Base-by-base conservation (phyloP, 92 coral and sea anemone genomes). In the Blastomussa wellsi region DNA sequence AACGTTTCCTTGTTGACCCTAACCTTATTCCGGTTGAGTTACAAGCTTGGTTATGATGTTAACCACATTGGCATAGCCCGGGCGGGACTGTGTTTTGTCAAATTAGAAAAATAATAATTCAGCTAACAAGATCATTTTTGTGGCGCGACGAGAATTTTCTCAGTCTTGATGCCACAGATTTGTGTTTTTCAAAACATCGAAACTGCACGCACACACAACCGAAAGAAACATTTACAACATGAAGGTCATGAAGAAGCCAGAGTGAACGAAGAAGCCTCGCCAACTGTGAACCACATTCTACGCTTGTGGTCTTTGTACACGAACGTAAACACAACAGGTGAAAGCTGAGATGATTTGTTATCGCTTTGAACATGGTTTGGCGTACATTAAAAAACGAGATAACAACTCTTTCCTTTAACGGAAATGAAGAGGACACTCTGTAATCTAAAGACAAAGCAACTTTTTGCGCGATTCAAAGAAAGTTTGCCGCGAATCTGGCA, bases 131-230 rank as follows among this genome's bases (percentile, higher is more conserved):
- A 80, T 67, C 22, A 67, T 6, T 55, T 68, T 80, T 67, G 84
- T 66, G 84, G 76, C 19, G 84, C 74, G 64, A 80, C 84, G 44
- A 67, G 68, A 12, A 75, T n/a, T 26, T 31, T 5, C 28, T 67
- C 24, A 15, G 3, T 0, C 3, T 67, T 17, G 37, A 66, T 24
- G 13, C 4, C 32, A 47, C 22, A 65, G 73, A 17, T 79, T 66
- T 62, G 53, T 32, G 74, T 64, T 65, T 10, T 66, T 1, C 47
- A 11, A 69, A 36, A 69, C 7, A 60, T 5, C 44, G 44, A 38
- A 70, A 38, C 75, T 33, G 75, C 75, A 22, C 8, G 33, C 7
- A 60, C 8, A 8, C 33, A 60, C 67, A 60, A 16, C 24, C 33
- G 38, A 73, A 36, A 42, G 55, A 47, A 74, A n/a, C 7, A 42